Evolutionary conservation across 2,113 vertebrate species (phyloP), one percentile per base, ranked within the genome.

Genomic region (Albula glossodonta): DNA sequence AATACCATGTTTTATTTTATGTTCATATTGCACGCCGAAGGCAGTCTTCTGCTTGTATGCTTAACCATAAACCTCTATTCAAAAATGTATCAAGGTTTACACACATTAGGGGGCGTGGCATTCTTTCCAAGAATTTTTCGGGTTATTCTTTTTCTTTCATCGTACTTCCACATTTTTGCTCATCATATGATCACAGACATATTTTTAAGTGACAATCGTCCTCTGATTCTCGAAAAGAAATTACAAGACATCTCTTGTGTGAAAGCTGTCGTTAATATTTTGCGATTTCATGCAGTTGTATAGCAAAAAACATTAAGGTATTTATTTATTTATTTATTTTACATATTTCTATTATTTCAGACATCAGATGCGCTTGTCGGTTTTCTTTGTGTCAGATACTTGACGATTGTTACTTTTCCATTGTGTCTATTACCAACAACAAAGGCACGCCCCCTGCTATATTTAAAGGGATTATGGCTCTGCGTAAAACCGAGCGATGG

Each of bases 401-500:
- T 41, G 31, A 41, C 17, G n/a, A 74, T 22, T 10, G 70, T 13
- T 15, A 19, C 31, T n/a, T n/a, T 74, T n/a, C n/a, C n/a, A 74
- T 74, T 74, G 70, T 74, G 8, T 74, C 70, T n/a, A 74, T 74
- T 74, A 74, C 70, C 70, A 31, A 9, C 2, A 31, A 8, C 70
- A 74, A 74, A 31, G 70, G 5, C 70, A 84, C 56, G 49, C 0
- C 48, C 83, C 51, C 60, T 52, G 60, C 49, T 10, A 50, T 51
- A 50, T 84, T 74, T 77, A 77, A 83, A 17, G 56, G 66, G 66
- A 77, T 84, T 53, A 84, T 19, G 10, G 22, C 8, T 70, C 51
- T 49, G 8, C 63, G 31, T 66, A 2, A 25, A 63, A 50, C 48
- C 60, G 9, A 70, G 82, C 57, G 51, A 74, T 49, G 63, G 22